phyloP scores from a whole-genome alignment of 2,797 vertebrate species.

The Mormyrus proboscirostris region DNA sequence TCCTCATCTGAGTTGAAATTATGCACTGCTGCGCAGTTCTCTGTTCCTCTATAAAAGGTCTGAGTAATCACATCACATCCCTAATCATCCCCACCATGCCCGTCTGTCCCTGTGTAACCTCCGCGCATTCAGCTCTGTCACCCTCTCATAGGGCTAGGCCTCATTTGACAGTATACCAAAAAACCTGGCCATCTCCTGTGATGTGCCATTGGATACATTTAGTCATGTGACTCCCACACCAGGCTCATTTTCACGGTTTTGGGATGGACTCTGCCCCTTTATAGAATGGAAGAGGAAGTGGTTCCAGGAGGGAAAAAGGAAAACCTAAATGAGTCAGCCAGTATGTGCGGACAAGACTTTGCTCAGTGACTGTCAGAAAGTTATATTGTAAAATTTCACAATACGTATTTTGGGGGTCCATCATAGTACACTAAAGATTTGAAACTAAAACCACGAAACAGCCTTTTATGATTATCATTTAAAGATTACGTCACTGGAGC shows the following conservation, averaged over 20 bases:
- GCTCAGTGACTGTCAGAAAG: background rate
- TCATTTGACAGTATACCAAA: background rate
- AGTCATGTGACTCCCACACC: background rate
- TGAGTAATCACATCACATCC: background rate
- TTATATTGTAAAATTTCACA: background rate
- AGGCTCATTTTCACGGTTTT: background rate
- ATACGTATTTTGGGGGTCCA: background rate
- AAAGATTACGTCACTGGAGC: background rate
- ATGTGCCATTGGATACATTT: background rate
- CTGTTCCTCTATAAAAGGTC: background rate
- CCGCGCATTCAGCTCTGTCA: background rate
- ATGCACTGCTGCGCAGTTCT: background rate
- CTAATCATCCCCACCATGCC: background rate
- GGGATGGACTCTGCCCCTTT: background rate
- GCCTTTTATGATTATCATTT: background rate
- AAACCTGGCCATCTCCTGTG: background rate
- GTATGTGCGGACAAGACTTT: background rate
- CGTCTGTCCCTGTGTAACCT: background rate
- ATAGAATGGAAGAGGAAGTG: background rate
- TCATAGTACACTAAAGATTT: background rate
- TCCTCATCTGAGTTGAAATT: constrained; percentile 3
- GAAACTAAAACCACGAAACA: background rate
- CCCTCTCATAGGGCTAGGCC: background rate
- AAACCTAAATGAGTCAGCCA: background rate
- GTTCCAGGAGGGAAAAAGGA: background rate